These are phyloP conservation scores for Biston stratarius DNA, from an alignment of 2,888 invertebrate species.

Conservation along the genomic window DNA sequence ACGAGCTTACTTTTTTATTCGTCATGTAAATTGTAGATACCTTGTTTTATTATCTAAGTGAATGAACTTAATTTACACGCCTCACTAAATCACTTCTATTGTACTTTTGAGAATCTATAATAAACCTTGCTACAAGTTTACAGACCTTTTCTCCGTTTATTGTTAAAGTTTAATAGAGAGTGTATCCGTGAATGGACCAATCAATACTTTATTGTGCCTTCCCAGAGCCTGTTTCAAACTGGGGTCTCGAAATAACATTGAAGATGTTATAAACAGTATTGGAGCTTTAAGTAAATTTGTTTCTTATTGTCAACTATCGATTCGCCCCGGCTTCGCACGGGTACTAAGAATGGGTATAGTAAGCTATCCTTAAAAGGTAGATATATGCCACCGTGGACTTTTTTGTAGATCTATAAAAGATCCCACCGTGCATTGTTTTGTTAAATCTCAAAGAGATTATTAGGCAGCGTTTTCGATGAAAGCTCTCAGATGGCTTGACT, in stretches of 20 bases:
- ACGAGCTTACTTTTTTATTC: no score
- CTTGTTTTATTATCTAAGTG: not conserved
- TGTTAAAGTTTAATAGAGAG: slow-evolving; percentile 76
- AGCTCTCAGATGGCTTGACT: no score
- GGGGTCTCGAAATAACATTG: slow-evolving; percentile 28
- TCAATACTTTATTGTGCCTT: slow-evolving; percentile 74
- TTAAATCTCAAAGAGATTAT: no score
- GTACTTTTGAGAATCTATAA: slow-evolving; percentile 42
- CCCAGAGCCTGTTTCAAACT: slow-evolving; percentile 51
- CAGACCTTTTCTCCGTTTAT: slow-evolving; percentile 63
- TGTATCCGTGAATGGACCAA: slow-evolving; percentile 69
- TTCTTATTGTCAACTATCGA: not conserved
- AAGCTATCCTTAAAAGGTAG: no score
- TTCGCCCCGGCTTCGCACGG: no score
- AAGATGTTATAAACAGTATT: slow-evolving; percentile 30
- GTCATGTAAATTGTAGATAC: no score
- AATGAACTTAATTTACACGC: not conserved
- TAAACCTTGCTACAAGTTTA: slow-evolving; percentile 52
- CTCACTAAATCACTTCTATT: slow-evolving; percentile 18
- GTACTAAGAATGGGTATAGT: no score
- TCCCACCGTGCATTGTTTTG: no score
- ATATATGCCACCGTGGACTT: no score
- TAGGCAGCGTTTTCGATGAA: no score
- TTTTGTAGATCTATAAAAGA: no score
- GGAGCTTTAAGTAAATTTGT: not conserved